A percentile compares a stretch with the other conserved stretches of the same genome.
These are phyloP conservation scores for Drosophila repletoides DNA, from an alignment of 1,140 invertebrate genomes.

Conservation along the genomic window DNA sequence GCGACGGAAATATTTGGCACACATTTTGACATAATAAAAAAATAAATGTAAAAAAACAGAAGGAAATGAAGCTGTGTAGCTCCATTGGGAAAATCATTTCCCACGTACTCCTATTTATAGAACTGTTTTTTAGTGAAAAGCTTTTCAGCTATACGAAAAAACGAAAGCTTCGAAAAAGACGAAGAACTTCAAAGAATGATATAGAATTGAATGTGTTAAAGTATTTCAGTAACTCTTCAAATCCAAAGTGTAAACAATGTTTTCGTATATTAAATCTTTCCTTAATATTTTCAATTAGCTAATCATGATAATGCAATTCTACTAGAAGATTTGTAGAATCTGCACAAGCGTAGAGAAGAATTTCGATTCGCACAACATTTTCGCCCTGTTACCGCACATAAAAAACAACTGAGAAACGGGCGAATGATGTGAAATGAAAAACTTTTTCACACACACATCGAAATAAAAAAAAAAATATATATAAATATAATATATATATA, in stretches of 20 bases:
- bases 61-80: slow-evolving; percentile 49
- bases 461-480: no score
- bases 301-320: slow-evolving; percentile 25
- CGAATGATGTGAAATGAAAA: slow-evolving; percentile 54
- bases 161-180: slow-evolving; percentile 8
- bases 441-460: no score
- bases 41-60: not conserved
- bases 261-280: not conserved
- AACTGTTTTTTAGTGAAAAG: slow-evolving; percentile 59
- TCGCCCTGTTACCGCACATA: slow-evolving; percentile 51
- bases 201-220: not conserved
- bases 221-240: not conserved
- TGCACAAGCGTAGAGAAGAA: slow-evolving; percentile 23
- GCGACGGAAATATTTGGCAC: slow-evolving; percentile 56
- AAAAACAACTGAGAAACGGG: slow-evolving; percentile 38
- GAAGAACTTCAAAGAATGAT: not conserved
- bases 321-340: not conserved
- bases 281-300: slow-evolving; percentile 20
- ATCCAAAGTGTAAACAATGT: slow-evolving; percentile 27
- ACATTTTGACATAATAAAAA: slow-evolving; percentile 52
- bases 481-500: not conserved
- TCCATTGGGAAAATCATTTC: slow-evolving; percentile 57
- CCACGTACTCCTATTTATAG: slow-evolving; percentile 64
- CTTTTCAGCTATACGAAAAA: slow-evolving; percentile 7
- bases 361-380: slow-evolving; percentile 58